A percentile compares a stretch with the other conserved stretches of the same genome.
phyloP scores from a whole-genome alignment of 2,888 invertebrate genomes.

The Callosobruchus maculatus region DNA sequence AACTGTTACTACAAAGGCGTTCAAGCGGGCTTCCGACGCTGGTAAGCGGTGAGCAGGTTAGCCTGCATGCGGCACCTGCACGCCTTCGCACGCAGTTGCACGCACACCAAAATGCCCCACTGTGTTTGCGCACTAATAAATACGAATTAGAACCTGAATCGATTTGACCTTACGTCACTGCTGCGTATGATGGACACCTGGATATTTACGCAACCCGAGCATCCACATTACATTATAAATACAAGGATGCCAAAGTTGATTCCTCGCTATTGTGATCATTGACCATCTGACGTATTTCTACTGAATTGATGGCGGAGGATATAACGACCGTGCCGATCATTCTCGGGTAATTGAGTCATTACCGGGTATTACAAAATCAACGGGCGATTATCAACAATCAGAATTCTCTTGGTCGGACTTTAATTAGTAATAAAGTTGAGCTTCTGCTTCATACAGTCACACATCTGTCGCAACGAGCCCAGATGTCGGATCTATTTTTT shows the following conservation, averaged over 20 bases:
- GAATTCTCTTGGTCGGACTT: constrained; percentile 2
- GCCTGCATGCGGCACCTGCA: too few relatives aligned
- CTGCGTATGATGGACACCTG: not conserved
- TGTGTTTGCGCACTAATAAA: too few relatives aligned
- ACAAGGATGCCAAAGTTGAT: not conserved
- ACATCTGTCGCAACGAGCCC: constrained; percentile 8
- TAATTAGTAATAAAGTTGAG: constrained; percentile 1
- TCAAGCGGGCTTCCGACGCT: too few relatives aligned
- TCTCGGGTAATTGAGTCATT: constrained; percentile 3
- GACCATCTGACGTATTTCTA: not conserved
- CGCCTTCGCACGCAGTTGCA: too few relatives aligned
- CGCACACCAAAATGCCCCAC: too few relatives aligned
- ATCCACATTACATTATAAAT: not conserved
- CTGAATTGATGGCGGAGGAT: not conserved
- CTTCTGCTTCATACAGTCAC: constrained; percentile 1
- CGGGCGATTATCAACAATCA: constrained; percentile 7
- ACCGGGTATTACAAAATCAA: constrained; percentile 2
- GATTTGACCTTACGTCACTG: too few relatives aligned
- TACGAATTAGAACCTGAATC: too few relatives aligned
- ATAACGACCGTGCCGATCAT: not conserved
- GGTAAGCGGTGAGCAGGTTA: too few relatives aligned
- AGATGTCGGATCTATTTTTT: constrained; percentile 15
- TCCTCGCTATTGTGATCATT: not conserved
- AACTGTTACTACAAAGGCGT: too few relatives aligned
- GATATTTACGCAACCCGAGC: not conserved